Conservation (phyloP, 2,888 invertebrate genomes). For the Troides oblongomaculatus region DNA sequence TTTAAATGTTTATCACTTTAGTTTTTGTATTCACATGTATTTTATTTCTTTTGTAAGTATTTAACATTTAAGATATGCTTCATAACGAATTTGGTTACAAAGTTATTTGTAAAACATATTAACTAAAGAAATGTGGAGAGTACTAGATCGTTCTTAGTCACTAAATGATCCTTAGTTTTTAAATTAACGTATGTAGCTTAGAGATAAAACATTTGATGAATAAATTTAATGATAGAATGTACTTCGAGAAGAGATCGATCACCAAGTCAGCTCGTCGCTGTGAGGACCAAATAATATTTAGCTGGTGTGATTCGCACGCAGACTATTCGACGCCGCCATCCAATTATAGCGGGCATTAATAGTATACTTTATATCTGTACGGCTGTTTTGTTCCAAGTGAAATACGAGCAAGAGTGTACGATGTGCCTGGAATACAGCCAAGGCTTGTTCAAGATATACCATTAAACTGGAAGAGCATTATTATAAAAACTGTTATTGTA, state of each 20-base stretch:
- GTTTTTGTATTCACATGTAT: not conserved
- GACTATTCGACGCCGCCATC: constrained; percentile 63
- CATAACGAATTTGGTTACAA: not conserved
- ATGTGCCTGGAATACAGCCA: constrained; percentile 56
- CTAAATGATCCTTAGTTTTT: too few relatives aligned
- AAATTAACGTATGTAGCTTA: not conserved
- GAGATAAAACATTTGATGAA: not conserved
- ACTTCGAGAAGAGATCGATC: constrained; percentile 3
- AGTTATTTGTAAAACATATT: too few relatives aligned
- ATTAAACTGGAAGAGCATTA: constrained; percentile 38
- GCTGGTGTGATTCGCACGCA: constrained; percentile 38
- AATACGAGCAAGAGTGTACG: constrained; percentile 59
- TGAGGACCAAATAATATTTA: constrained; percentile 35
- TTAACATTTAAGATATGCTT: not conserved
- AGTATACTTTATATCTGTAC: constrained; percentile 57
- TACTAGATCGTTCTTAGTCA: too few relatives aligned
- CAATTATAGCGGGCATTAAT: constrained; percentile 62
- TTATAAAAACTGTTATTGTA: too few relatives aligned
- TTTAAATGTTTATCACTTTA: not conserved
- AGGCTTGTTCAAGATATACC: constrained; percentile 35
- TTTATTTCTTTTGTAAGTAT: not conserved
- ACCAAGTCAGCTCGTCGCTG: constrained; percentile 3
- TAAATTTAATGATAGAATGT: not conserved
- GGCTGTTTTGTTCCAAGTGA: constrained; percentile 68
- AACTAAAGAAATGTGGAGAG: too few relatives aligned